phyloP scores from a whole-genome alignment of 30 jellyfish, hydroid and myxozoan species.

The Aurelia aurita complex sp. Pacific region DNA sequence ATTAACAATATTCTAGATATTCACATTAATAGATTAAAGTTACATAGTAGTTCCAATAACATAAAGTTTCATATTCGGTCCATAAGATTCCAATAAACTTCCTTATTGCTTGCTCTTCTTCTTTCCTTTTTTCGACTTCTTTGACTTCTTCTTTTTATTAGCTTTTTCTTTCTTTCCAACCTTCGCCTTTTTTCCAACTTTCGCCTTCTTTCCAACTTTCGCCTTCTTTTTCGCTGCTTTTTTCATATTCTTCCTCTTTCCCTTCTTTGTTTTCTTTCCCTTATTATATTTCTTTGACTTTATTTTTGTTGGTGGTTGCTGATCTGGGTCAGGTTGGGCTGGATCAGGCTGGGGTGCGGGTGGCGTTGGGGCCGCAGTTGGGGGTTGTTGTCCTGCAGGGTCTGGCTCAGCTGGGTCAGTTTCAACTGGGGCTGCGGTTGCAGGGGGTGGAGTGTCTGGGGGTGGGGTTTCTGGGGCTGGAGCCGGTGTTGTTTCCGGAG shows the following conservation, averaged over 20 bases:
- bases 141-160: neutral
- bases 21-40: no score
- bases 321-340: slow-evolving; percentile 26
- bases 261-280: slow-evolving; percentile 8
- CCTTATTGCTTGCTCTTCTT: neutral
- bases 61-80: no score
- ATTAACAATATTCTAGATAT: no score
- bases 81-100: neutral
- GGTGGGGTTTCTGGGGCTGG: slow-evolving; percentile 54
- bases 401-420: slow-evolving; percentile 75
- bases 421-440: slow-evolving; percentile 56
- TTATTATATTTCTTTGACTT: slow-evolving; percentile 30
- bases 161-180: neutral
- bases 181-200: slow-evolving; percentile 7
- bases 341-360: slow-evolving; percentile 38
- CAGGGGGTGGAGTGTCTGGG: slow-evolving; percentile 55
- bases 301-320: slow-evolving; percentile 27
- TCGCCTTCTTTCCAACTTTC: slow-evolving; percentile 45
- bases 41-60: no score
- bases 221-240: slow-evolving; percentile 42
- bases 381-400: slow-evolving; percentile 27
- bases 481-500: slow-evolving; percentile 34
- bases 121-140: neutral
- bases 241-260: slow-evolving; percentile 13
- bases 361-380: slow-evolving; percentile 38